Evolutionary conservation across 2,888 invertebrate genomes (phyloP).

Genomic region (Ophion obscuratus): DNA sequence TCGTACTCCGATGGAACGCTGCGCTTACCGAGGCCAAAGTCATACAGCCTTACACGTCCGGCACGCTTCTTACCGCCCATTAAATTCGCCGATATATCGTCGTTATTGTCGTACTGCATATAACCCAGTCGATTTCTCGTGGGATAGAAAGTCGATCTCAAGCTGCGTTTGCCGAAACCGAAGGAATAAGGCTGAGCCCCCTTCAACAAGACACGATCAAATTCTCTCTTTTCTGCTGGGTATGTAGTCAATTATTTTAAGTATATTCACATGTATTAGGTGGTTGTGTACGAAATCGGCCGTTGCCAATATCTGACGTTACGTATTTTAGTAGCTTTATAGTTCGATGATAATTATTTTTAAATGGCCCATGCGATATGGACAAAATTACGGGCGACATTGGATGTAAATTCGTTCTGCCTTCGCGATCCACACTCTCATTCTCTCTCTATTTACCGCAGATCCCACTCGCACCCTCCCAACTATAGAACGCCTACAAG

Average conservation of each 20-base stretch:
- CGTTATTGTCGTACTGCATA: slow-evolving; percentile 76
- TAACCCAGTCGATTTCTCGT: slow-evolving; percentile 49
- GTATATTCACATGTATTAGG: background rate
- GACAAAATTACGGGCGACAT: too few species aligned
- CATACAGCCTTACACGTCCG: slow-evolving; percentile 80
- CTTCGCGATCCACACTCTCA: too few species aligned
- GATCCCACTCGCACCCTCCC: too few species aligned
- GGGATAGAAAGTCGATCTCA: slow-evolving; percentile 76
- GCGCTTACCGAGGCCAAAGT: slow-evolving; percentile 87
- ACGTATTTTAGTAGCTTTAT: too few species aligned
- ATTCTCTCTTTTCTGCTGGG: background rate
- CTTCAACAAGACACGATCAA: slow-evolving; percentile 76
- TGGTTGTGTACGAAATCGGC: too few species aligned
- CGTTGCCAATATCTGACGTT: too few species aligned
- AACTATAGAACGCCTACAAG: too few species aligned
- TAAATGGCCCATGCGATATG: too few species aligned
- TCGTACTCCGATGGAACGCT: slow-evolving; percentile 61
- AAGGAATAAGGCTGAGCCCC: slow-evolving; percentile 89
- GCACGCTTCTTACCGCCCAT: slow-evolving; percentile 50
- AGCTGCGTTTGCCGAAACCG: slow-evolving; percentile 88
- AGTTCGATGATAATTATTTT: too few species aligned
- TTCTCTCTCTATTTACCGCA: too few species aligned
- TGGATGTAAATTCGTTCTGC: too few species aligned
- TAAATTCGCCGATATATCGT: slow-evolving; percentile 51
- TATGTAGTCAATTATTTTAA: background rate